These are phyloP conservation scores for Nixonia krombeini DNA, from an alignment of 1,140 invertebrate genomes.

Conservation along the genomic window DNA sequence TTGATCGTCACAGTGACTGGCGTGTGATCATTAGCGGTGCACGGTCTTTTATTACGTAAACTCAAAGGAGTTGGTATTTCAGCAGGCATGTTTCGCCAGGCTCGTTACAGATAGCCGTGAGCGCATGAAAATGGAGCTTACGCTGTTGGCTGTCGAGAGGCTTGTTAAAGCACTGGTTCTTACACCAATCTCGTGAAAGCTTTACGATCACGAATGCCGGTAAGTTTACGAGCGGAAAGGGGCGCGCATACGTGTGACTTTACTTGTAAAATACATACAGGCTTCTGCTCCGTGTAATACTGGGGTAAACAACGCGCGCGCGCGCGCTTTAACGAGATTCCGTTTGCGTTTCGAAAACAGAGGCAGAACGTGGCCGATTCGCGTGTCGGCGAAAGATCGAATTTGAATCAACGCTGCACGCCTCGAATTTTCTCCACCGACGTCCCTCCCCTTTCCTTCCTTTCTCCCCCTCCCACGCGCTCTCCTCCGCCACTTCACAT, in stretches of 20 bases:
- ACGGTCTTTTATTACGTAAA: too few species aligned
- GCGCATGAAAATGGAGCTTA: not conserved
- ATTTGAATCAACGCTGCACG: not conserved
- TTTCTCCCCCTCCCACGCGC: too few species aligned
- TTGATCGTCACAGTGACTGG: too few species aligned
- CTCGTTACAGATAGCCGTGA: not conserved
- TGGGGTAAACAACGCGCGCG: not conserved
- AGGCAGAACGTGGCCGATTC: too few species aligned
- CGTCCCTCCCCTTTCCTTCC: too few species aligned
- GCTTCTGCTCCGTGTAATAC: not conserved
- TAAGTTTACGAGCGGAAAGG: conserved; percentile 43
- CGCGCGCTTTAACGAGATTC: not conserved
- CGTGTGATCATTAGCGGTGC: too few species aligned
- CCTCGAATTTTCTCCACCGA: too few species aligned
- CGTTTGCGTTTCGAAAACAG: conserved; percentile 5
- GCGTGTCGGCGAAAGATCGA: too few species aligned
- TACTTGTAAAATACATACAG: not conserved
- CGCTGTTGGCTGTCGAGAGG: not conserved
- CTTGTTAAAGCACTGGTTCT: not conserved
- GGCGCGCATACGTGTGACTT: conserved; percentile 7
- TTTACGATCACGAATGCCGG: conserved; percentile 42
- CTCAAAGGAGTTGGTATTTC: not conserved
- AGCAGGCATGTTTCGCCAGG: not conserved
- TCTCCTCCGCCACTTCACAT: too few species aligned
- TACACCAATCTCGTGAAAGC: conserved; percentile 13